These are phyloP conservation scores for Barnardius zonarius DNA, from an alignment of 2,113 vertebrate genomes.

Conservation along the genomic window DNA sequence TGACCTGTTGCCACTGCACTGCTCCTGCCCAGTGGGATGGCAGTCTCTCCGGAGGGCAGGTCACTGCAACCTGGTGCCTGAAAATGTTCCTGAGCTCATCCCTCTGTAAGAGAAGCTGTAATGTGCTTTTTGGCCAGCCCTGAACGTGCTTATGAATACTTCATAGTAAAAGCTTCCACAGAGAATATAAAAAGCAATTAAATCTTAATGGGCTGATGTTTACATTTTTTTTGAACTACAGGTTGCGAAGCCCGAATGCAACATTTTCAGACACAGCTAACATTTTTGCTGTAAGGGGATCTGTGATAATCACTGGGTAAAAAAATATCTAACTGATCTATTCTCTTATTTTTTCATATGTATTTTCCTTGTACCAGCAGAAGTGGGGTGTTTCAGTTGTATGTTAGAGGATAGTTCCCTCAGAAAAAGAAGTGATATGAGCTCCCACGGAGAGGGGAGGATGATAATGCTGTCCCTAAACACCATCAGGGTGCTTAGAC, in stretches of 20 bases:
- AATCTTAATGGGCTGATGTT: slow-evolving; percentile 39
- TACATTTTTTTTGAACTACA: slow-evolving; percentile 50
- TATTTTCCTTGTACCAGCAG: neutral
- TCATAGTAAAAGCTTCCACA: slow-evolving; percentile 36
- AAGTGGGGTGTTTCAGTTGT: neutral
- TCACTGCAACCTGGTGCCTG: neutral
- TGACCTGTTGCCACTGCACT: neutral
- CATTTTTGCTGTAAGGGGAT: neutral
- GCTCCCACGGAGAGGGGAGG: neutral
- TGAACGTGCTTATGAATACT: slow-evolving; percentile 43
- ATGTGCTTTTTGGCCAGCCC: neutral
- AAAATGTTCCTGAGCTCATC: neutral
- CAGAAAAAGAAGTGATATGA: neutral
- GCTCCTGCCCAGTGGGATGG: neutral
- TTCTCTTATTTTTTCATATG: neutral
- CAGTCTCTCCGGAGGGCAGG: neutral
- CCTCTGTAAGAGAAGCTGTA: neutral
- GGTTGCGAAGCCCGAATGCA: slow-evolving; percentile 31
- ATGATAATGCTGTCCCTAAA: neutral
- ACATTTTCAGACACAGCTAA: neutral
- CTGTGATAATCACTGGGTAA: neutral
- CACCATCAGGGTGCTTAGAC: neutral
- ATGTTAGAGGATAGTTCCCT: neutral
- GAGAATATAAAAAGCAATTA: slow-evolving; percentile 56
- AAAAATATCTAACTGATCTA: neutral